Conservation (phyloP, 2,797 vertebrate species). For the Monodelphis domestica region DNA sequence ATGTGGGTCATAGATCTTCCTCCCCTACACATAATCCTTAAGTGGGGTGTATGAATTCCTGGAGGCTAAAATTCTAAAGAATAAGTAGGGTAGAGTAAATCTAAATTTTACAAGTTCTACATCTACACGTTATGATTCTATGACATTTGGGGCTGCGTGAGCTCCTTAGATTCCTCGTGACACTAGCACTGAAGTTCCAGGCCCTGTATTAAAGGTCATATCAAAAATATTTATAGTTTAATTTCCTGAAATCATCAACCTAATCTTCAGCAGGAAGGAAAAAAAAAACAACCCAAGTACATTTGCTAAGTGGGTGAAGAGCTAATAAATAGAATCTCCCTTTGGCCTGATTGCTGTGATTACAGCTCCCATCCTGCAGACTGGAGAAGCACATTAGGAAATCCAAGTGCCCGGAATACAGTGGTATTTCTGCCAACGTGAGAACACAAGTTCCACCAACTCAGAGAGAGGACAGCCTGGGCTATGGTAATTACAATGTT, state of each 20-base stretch:
- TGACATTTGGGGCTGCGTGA: background rate
- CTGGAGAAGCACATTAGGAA: background rate
- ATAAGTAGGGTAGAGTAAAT: no score
- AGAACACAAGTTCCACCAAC: background rate
- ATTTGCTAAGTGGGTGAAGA: constrained; percentile 58
- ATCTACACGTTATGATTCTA: background rate
- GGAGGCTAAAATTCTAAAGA: no score
- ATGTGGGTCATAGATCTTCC: no score
- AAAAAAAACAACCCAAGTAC: background rate
- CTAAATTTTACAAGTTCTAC: no score
- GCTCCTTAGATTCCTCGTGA: background rate
- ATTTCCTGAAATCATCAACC: constrained; percentile 63
- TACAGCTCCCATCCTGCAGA: background rate
- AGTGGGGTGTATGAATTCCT: no score
- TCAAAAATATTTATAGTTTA: constrained; percentile 66
- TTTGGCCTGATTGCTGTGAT: constrained; percentile 11
- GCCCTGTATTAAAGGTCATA: constrained; percentile 58
- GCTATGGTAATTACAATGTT: constrained; percentile 58
- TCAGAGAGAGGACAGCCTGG: constrained; percentile 24
- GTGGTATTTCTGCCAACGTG: background rate
- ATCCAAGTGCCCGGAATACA: background rate
- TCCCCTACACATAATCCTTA: no score
- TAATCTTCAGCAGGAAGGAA: background rate
- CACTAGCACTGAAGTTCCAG: constrained; percentile 43
- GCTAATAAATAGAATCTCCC: constrained; percentile 41